A percentile compares a stretch with the other conserved stretches of the same genome.
Conservation (phyloP, 2,888 invertebrate species). For the Diarsia dahlii region DNA sequence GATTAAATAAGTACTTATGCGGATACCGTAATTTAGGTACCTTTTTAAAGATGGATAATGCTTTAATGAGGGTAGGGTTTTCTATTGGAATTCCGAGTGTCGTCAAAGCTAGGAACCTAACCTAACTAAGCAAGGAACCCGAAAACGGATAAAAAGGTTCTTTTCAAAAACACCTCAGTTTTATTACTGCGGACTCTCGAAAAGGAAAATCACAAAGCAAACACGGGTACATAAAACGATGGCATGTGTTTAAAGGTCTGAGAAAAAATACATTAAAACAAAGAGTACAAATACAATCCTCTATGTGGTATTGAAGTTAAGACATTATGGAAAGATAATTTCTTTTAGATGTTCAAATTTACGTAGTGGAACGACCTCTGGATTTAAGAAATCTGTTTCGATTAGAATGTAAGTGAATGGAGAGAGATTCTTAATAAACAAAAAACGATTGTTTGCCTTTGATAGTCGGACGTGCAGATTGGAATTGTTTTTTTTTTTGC, state of each 20-base stretch:
- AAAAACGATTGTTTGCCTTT: conserved; percentile 14
- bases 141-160: background rate
- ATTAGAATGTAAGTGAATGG: conserved; percentile 47
- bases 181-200: conserved; percentile 36
- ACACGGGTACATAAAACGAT: conserved; percentile 42
- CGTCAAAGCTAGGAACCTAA: background rate
- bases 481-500: conserved; percentile 22
- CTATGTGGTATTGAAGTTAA: conserved; percentile 20
- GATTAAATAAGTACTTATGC: background rate
- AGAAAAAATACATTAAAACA: conserved; percentile 34
- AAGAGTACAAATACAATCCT: conserved; percentile 26
- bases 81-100: background rate
- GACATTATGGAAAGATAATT: background rate
- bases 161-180: conserved; percentile 21
- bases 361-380: conserved; percentile 8
- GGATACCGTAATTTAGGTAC: background rate
- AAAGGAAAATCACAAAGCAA: conserved; percentile 50
- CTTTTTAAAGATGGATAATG: background rate
- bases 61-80: too few relatives aligned
- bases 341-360: conserved; percentile 21
- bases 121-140: background rate
- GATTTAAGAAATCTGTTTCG: conserved; percentile 36
- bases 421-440: conserved; percentile 18
- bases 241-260: conserved; percentile 41
- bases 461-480: conserved; percentile 34